Evolutionary conservation across 2,113 vertebrate genomes (phyloP).

Genomic region (Stigmatopora argus): DNA sequence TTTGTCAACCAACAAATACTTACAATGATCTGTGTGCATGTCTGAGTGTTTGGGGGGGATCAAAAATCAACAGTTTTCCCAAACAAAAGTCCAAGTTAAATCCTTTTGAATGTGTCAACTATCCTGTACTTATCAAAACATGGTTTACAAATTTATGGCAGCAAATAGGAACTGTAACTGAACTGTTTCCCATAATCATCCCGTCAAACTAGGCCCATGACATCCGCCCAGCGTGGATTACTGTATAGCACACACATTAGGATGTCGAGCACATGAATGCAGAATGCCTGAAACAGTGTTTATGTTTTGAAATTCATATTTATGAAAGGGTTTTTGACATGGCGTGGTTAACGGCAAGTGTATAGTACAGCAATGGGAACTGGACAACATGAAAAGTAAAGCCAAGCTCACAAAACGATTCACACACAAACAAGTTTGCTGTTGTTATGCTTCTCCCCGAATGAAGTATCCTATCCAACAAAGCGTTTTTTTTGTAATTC

Average conservation of each 20-base stretch:
- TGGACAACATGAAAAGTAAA: slow-evolving; percentile 74
- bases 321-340: slow-evolving; percentile 12
- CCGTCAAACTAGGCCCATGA: slow-evolving; percentile 86
- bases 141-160: slow-evolving; percentile 98
- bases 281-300: background rate
- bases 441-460: slow-evolving; percentile 69
- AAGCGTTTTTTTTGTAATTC: background rate
- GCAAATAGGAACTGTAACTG: slow-evolving; percentile 99
- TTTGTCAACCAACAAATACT: background rate
- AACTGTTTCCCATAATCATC: slow-evolving; percentile 98
- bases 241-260: slow-evolving; percentile 1
- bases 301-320: background rate
- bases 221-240: slow-evolving; percentile 31
- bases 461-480: background rate
- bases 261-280: slow-evolving; percentile 15
- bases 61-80: background rate
- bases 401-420: slow-evolving; percentile 15
- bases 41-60: background rate
- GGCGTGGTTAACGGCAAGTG: background rate
- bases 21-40: slow-evolving; percentile 76
- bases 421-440: slow-evolving; percentile 63
- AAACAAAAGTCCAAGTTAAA: slow-evolving; percentile 2
- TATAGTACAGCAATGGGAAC: slow-evolving; percentile 70
- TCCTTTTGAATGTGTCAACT: slow-evolving; percentile 82
- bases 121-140: slow-evolving; percentile 90